Evolutionary conservation across 2,888 invertebrate species (phyloP).

Genomic region (Cloeon dipterum): DNA sequence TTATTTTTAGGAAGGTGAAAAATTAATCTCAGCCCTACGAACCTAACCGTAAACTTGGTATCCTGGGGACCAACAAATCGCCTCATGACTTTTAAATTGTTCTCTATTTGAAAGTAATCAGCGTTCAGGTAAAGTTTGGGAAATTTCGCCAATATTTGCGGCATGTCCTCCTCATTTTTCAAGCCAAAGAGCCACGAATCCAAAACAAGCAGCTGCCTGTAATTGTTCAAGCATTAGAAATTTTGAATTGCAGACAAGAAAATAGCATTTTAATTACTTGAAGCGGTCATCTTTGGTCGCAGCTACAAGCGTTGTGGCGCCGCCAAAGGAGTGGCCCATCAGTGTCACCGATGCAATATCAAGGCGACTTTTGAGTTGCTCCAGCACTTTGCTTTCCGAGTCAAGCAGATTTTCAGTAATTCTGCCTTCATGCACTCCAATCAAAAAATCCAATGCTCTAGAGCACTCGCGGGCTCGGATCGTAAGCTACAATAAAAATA

Average conservation of each 20-base stretch:
- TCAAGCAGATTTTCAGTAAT: neutral
- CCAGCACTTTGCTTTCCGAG: constrained; percentile 1
- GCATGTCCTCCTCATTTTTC: neutral
- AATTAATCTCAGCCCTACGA: neutral
- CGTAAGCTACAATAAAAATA: constrained; percentile 17
- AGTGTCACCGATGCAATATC: constrained; percentile 23
- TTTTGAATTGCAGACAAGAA: neutral
- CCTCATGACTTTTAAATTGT: neutral
- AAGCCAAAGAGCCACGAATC: neutral
- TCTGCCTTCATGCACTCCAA: constrained; percentile 22
- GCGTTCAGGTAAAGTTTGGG: neutral
- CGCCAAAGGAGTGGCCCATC: constrained; percentile 43
- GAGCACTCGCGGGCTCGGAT: constrained; percentile 24
- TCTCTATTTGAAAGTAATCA: neutral
- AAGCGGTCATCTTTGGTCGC: constrained; percentile 26
- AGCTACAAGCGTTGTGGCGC: constrained; percentile 30
- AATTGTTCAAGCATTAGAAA: neutral
- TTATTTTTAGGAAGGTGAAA: neutral
- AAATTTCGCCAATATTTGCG: neutral
- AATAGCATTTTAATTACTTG: constrained; percentile 17
- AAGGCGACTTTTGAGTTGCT: constrained; percentile 17
- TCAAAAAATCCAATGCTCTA: constrained; percentile 23
- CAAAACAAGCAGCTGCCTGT: neutral
- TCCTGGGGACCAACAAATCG: neutral
- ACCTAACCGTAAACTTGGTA: neutral